A percentile compares a stretch with the other conserved stretches of the same genome.
phyloP scores from a whole-genome alignment of 2,888 invertebrate genomes.

The Harpalus rufipes region DNA sequence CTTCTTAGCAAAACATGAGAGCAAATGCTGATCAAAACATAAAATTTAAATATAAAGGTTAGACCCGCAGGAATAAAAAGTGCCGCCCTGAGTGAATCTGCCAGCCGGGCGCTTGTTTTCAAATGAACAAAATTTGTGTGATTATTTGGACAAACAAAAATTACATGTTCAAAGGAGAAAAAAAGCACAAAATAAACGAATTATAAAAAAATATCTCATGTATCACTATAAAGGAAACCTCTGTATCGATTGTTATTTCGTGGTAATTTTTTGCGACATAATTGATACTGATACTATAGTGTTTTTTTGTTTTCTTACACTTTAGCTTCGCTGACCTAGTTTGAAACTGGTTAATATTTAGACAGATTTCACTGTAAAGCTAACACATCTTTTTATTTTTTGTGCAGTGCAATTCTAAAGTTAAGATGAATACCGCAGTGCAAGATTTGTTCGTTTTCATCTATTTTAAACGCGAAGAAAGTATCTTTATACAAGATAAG shows the following conservation, averaged over 20 bases:
- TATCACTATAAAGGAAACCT: not conserved
- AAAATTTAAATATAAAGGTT: not conserved
- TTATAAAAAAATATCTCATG: not conserved
- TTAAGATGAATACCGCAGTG: constrained; percentile 31
- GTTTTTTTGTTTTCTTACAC: constrained; percentile 3
- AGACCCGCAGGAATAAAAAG: not conserved
- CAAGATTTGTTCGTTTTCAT: constrained; percentile 4
- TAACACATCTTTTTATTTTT: constrained; percentile 19
- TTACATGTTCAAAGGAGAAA: not conserved
- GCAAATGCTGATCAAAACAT: not conserved
- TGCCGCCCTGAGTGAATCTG: not conserved
- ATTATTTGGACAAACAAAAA: constrained; percentile 3
- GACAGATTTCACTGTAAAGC: constrained; percentile 22
- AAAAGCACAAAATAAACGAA: not conserved
- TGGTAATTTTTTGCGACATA: not conserved
- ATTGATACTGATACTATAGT: not conserved
- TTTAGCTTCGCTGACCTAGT: constrained; percentile 15
- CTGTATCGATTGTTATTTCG: not conserved
- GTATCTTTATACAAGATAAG: constrained; percentile 29
- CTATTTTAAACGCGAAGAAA: constrained; percentile 4
- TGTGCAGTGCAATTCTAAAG: constrained; percentile 17
- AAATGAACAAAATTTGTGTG: not conserved
- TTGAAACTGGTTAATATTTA: constrained; percentile 32
- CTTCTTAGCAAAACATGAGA: not conserved
- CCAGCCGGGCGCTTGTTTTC: not conserved